Conservation (phyloP, 2,888 invertebrate species). For the Conistra vaccinii region DNA sequence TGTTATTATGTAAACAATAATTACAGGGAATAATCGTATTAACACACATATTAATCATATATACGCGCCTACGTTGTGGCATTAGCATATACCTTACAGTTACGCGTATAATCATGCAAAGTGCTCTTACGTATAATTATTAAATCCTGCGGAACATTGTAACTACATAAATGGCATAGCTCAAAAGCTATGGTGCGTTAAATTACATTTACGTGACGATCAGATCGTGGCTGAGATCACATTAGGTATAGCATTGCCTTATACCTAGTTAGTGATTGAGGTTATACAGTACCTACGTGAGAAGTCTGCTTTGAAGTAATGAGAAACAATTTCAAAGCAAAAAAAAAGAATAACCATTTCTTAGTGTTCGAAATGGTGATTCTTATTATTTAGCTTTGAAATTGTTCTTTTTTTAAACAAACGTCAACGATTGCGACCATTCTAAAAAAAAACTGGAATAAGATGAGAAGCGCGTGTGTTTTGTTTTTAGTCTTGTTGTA, state of each 20-base stretch:
- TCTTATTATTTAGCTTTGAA: too few species aligned
- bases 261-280: not conserved
- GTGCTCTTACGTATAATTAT: constrained; percentile 67
- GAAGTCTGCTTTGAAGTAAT: not conserved
- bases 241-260: constrained; percentile 15
- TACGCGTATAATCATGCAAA: constrained; percentile 64
- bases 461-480: not conserved
- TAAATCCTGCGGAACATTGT: constrained; percentile 63
- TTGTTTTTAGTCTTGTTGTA: not conserved
- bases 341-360: too few species aligned
- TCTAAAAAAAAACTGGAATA: not conserved
- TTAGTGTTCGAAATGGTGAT: not conserved
- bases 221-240: constrained; percentile 33
- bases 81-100: constrained; percentile 63
- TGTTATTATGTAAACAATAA: constrained; percentile 54
- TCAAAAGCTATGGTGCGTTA: constrained; percentile 63
- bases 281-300: not conserved
- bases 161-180: constrained; percentile 50
- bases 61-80: constrained; percentile 33
- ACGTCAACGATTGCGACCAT: too few species aligned
- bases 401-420: not conserved
- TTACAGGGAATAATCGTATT: constrained; percentile 60
- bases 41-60: constrained; percentile 61
- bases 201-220: constrained; percentile 57
- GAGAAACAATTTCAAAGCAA: not conserved